Evolutionary conservation across 2,113 vertebrate species (phyloP).

Genomic region (Zosterops lateralis): DNA sequence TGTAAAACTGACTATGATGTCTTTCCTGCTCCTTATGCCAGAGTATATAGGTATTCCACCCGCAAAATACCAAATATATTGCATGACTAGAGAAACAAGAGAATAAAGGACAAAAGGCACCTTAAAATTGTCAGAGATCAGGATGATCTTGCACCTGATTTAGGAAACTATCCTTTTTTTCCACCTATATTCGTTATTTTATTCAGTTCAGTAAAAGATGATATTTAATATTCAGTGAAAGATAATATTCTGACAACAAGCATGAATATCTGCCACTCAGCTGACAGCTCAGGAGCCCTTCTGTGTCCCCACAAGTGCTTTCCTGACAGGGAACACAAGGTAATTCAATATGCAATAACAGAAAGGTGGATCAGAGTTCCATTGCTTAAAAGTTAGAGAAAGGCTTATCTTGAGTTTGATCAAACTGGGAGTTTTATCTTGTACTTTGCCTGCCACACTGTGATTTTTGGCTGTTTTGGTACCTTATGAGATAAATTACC

Average conservation of each 20-base stretch:
- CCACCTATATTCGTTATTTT: neutral
- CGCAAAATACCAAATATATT: neutral
- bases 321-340: neutral
- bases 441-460: neutral
- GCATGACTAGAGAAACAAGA: neutral
- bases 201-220: neutral
- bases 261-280: neutral
- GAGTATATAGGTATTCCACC: neutral
- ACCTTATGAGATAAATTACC: neutral
- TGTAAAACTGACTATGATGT: neutral
- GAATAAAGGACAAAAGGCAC: neutral
- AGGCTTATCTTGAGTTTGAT: neutral
- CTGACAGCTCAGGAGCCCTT: neutral
- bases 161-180: neutral
- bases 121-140: neutral
- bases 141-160: neutral
- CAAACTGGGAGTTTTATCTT: neutral
- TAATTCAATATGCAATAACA: neutral
- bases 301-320: neutral
- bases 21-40: neutral
- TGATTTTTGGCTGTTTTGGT: neutral
- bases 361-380: neutral
- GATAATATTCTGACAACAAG: neutral
- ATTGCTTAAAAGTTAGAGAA: neutral
- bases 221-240: neutral